phyloP scores from a whole-genome alignment of 2,797 vertebrate species.

The Naso thynnoides region DNA sequence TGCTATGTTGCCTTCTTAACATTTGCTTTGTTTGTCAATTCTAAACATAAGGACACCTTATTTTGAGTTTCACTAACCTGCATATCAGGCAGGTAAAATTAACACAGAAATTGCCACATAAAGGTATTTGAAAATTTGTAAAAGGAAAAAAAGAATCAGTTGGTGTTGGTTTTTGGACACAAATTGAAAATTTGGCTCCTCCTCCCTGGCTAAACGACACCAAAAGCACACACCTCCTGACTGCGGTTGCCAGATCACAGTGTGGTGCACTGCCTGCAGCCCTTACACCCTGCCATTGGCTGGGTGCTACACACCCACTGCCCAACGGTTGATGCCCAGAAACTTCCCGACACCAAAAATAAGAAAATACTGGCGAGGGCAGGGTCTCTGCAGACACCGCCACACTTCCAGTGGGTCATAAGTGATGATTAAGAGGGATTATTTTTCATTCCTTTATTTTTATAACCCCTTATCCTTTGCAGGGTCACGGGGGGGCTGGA shows the following conservation, averaged over 20 bases:
- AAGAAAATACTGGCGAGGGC: neutral
- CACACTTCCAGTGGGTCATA: neutral
- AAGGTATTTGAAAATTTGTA: neutral
- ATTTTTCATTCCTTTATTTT: neutral
- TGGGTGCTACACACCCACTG: neutral
- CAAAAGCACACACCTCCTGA: neutral
- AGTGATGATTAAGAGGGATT: neutral
- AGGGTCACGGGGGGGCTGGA: no score
- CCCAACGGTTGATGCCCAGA: neutral
- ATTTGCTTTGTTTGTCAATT: constrained; percentile 11
- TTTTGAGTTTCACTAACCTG: neutral
- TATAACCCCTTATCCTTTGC: no score
- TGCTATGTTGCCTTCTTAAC: neutral
- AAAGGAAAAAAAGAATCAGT: neutral
- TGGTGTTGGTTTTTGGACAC: no score
- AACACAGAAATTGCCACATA: neutral
- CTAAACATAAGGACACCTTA: neutral
- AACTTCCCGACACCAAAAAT: neutral
- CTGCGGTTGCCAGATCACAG: no score
- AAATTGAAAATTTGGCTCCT: neutral
- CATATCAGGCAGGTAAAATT: neutral
- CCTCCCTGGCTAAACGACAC: neutral
- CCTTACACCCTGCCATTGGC: neutral
- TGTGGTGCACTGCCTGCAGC: neutral
- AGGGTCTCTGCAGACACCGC: neutral